Evolutionary conservation across 2,113 vertebrate genomes (phyloP).

Genomic region (Lagopus leucura): DNA sequence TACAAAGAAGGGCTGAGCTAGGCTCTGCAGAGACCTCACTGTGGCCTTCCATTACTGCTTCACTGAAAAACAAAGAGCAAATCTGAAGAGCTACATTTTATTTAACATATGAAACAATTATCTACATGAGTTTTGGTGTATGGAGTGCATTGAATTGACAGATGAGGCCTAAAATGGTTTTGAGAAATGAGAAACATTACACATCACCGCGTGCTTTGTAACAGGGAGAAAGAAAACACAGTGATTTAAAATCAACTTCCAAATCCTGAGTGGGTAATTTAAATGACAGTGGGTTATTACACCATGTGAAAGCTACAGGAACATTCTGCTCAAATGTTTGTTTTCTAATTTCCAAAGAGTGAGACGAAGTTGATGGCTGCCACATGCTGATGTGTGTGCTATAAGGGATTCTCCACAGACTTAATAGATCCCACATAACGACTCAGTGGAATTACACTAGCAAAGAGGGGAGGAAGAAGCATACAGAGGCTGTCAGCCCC

Average conservation of each 20-base stretch:
- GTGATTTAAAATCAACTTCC: not conserved
- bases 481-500: not conserved
- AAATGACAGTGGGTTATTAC: not conserved
- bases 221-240: not conserved
- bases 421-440: not conserved
- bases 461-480: not conserved
- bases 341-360: not conserved
- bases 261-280: not conserved
- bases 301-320: not conserved
- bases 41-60: not conserved
- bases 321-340: not conserved
- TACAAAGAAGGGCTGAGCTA: too few species aligned
- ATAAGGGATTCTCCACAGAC: not conserved
- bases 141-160: not conserved
- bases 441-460: not conserved
- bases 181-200: not conserved
- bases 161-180: not conserved
- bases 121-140: not conserved
- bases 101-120: not conserved
- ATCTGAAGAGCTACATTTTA: not conserved
- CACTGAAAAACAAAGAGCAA: not conserved
- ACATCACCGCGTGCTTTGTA: accelerated
- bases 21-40: too few species aligned
- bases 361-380: not conserved
- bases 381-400: not conserved